phyloP scores from a whole-genome alignment of 2,797 vertebrate genomes.

The Platalea minor region DNA sequence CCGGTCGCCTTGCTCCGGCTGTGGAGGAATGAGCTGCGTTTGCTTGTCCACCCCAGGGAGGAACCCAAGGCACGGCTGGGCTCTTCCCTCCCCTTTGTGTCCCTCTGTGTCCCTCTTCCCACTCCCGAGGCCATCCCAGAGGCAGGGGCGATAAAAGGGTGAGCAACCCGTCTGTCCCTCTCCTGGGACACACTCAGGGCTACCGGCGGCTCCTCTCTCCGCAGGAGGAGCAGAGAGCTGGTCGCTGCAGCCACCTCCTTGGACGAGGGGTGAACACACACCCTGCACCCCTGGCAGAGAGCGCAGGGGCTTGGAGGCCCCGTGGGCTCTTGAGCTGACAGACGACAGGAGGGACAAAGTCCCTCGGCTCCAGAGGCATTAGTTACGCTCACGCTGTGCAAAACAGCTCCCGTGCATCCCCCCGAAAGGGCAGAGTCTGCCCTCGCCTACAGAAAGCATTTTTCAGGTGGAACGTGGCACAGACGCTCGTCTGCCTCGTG shows the following conservation, averaged over 20 bases:
- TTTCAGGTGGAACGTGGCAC: not conserved
- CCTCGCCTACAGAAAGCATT: no score
- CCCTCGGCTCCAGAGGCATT: not conserved
- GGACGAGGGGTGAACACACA: not conserved
- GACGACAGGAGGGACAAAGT: not conserved
- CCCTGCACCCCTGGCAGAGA: not conserved
- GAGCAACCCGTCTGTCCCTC: not conserved
- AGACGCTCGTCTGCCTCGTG: not conserved
- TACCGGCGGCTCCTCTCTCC: fast-evolving
- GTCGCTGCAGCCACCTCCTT: not conserved
- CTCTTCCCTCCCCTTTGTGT: not conserved
- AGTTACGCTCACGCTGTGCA: not conserved
- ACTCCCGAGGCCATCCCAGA: not conserved
- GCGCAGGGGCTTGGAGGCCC: not conserved
- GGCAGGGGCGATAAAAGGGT: not conserved
- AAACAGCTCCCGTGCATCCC: not conserved
- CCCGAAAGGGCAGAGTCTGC: not conserved
- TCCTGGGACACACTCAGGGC: not conserved
- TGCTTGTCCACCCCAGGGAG: not conserved
- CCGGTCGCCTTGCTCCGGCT: fast-evolving
- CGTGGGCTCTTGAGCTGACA: not conserved
- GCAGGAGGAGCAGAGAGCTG: not conserved
- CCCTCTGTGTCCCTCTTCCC: not conserved
- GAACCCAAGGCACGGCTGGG: not conserved
- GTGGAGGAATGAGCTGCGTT: fast-evolving